A percentile compares a stretch with the other conserved stretches of the same genome.
Conservation (phyloP, 1,140 invertebrate species). For the Brachionus rubens region DNA sequence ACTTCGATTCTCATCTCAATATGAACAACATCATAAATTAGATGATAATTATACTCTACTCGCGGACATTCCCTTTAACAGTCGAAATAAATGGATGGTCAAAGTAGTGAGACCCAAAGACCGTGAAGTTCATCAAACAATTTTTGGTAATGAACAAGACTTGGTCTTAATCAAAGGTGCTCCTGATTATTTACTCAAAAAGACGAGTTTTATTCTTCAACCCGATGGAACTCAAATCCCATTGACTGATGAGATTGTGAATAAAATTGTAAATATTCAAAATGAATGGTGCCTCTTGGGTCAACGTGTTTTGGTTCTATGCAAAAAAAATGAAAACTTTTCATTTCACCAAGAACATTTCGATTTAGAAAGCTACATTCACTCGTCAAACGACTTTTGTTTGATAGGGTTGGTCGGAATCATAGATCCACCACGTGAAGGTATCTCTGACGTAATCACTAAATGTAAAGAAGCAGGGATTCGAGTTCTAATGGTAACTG, state of each 20-base stretch:
- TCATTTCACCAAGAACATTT: slow-evolving; percentile 54
- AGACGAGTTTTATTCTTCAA: background rate
- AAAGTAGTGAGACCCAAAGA: background rate
- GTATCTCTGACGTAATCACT: slow-evolving; percentile 78
- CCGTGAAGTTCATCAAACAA: background rate
- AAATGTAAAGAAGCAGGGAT: slow-evolving; percentile 79
- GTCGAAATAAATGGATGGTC: slow-evolving; percentile 31
- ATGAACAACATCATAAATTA: background rate
- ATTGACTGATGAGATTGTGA: background rate
- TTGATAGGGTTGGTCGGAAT: slow-evolving; percentile 93
- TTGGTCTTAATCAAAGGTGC: slow-evolving; percentile 14
- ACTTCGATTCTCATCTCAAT: background rate
- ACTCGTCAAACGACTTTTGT: slow-evolving; percentile 65
- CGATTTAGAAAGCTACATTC: background rate
- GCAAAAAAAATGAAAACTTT: background rate
- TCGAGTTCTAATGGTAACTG: slow-evolving; percentile 92
- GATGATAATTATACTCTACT: background rate
- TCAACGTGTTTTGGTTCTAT: slow-evolving; percentile 4
- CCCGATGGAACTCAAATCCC: slow-evolving; percentile 1
- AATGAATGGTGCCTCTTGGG: slow-evolving; percentile 23
- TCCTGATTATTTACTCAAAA: slow-evolving; percentile 21
- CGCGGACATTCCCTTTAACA: slow-evolving; percentile 9
- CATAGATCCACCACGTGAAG: slow-evolving; percentile 86
- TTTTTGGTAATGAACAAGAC: slow-evolving; percentile 7
- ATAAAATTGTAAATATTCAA: background rate